Conservation (phyloP, 2,797 vertebrate species). For the Kryptolebias ocellatus region DNA sequence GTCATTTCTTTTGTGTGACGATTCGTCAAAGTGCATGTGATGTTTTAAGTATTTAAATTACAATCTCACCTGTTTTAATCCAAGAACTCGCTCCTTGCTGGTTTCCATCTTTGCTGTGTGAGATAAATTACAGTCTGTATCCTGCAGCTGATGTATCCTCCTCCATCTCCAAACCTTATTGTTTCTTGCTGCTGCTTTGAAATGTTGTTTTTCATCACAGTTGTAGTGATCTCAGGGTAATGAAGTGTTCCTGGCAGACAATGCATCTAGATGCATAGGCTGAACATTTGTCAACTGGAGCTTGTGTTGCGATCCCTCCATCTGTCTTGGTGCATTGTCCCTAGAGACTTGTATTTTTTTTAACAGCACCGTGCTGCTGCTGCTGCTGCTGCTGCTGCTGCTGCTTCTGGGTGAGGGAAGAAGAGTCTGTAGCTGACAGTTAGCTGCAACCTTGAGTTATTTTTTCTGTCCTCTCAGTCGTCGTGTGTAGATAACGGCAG, state of each 20-base stretch:
- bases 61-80: constrained; percentile 40
- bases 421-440: constrained; percentile 20
- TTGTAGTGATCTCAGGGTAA: neutral
- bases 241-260: neutral
- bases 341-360: constrained; percentile 43
- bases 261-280: neutral
- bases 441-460: constrained; percentile 34
- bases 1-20: neutral
- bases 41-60: neutral
- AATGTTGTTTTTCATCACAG: neutral
- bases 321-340: constrained; percentile 58
- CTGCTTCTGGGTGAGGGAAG: constrained; percentile 10
- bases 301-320: constrained; percentile 46
- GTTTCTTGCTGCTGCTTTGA: constrained; percentile 1
- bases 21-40: neutral
- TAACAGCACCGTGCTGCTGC: constrained; percentile 22
- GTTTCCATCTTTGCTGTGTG: constrained; percentile 9
- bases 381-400: constrained; percentile 15
- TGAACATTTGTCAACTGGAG: constrained; percentile 27
- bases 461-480: constrained; percentile 18
- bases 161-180: constrained; percentile 3
- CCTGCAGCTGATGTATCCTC: neutral
- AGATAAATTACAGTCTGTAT: constrained; percentile 1
- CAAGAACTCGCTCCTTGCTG: constrained; percentile 2
- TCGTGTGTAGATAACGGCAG: constrained; percentile 19